phyloP scores from a whole-genome alignment of 2,113 vertebrate species.

The Colaptes auratus region DNA sequence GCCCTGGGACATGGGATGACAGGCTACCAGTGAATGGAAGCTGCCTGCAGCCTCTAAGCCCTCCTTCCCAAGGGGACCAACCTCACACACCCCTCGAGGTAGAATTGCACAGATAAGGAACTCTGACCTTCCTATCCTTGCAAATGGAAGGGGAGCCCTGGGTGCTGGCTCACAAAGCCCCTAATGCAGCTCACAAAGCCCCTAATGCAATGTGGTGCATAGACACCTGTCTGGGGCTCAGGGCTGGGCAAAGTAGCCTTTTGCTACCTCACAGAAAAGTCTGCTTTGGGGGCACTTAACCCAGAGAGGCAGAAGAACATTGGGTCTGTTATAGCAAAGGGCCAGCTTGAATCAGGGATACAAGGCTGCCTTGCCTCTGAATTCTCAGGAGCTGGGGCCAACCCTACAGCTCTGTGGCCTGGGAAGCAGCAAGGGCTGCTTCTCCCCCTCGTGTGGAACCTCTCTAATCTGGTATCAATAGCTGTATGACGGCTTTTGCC shows the following conservation, averaged over 20 bases:
- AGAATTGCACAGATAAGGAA: background rate
- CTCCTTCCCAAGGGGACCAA: background rate
- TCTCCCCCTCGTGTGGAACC: background rate
- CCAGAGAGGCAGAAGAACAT: background rate
- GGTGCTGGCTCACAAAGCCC: background rate
- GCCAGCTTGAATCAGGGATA: background rate
- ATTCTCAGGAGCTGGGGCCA: background rate
- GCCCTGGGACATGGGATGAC: slow-evolving; percentile 67
- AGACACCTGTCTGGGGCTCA: background rate
- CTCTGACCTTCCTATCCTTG: background rate
- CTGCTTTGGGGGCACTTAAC: background rate
- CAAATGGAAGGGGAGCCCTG: background rate
- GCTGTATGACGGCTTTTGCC: background rate
- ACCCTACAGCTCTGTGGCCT: background rate
- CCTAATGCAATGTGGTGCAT: accelerated
- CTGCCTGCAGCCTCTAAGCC: background rate
- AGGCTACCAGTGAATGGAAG: slow-evolving; percentile 30
- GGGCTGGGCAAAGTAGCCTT: background rate
- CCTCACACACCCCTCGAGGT: background rate
- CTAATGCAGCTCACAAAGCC: background rate
- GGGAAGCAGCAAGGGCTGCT: background rate
- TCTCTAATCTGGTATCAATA: background rate
- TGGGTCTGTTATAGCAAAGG: background rate
- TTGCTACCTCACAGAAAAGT: background rate
- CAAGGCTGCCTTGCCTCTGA: background rate